Base-by-base conservation (phyloP, 2,113 vertebrate genomes). In the Cyanoramphus novaezelandiae region DNA sequence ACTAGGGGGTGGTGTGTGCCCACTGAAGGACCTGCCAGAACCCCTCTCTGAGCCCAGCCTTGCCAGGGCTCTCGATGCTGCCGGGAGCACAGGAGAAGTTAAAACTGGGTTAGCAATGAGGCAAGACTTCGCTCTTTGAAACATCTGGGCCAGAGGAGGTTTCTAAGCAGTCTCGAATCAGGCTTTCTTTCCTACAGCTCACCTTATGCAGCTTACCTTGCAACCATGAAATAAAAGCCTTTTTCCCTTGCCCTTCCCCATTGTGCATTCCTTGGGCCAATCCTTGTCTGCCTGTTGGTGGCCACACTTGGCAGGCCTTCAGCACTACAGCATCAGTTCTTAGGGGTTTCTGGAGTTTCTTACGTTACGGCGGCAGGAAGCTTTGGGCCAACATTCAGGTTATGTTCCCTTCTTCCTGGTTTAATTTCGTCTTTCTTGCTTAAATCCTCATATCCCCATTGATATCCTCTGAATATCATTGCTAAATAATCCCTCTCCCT, bases 41-140 rank as follows among this genome's bases (percentile, higher is more conserved):
- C 8, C 16, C 13, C 28, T 21, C 0, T 0, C 43, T 2, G 11
- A 33, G 60, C 29, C 21, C n/a, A 1, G 25, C 17, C 14, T 18
- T 9, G 8, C 4, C 39, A 7, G 29, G 43, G 62, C 37, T 69
- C 11, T 5, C 17, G 13, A 2, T 8, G 62, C 68, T 33, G 20
- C 12, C 64, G 9, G 44, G 47, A 46, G 33, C 0, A 8, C 33
- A 44, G 27, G 63, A 17, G 27, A 28, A 63, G 20, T 24, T 8
- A 41, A 13, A 59, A 7, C 13, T 4, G 19, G 29, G 13, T 47
- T n/a, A 41, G 7, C 47, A 5, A 12, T 3, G 68, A 18, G 24
- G 23, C 17, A 53, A 25, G 29, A 19, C 18, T 49, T 70, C 2
- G 4, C 19, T 50, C 28, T n/a, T 39, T 23, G 44, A 39, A 47